These are phyloP conservation scores for Microcebus murinus DNA, from an alignment of 2,113 vertebrate species.

Conservation along the genomic window DNA sequence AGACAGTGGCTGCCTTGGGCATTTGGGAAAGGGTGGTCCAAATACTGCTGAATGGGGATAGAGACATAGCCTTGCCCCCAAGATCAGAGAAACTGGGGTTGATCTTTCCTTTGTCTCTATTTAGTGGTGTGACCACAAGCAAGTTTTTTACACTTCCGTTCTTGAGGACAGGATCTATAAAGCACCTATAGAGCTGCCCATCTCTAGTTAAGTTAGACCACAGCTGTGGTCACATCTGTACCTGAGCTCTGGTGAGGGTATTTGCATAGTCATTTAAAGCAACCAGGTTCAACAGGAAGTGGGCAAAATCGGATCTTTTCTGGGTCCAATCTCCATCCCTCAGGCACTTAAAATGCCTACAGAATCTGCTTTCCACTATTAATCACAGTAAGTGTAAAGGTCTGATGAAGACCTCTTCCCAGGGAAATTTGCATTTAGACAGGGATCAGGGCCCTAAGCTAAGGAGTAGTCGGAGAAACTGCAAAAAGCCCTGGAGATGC, in stretches of 20 bases:
- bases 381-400: neutral
- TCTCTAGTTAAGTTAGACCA: neutral
- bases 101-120: neutral
- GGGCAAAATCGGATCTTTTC: neutral
- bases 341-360: neutral
- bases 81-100: neutral
- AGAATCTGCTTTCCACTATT: neutral
- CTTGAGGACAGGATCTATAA: neutral
- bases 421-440: constrained; percentile 40
- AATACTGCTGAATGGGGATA: neutral
- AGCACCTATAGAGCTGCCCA: neutral
- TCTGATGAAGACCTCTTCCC: neutral
- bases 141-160: neutral
- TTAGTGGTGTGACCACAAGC: neutral
- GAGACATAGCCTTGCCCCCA: neutral
- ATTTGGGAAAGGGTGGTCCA: neutral
- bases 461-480: neutral
- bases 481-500: neutral
- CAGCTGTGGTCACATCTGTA: neutral
- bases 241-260: neutral
- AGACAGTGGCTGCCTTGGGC: neutral
- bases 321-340: neutral
- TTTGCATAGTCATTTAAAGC: no score
- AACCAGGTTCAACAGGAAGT: neutral
- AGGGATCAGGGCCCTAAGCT: neutral